Evolutionary conservation across 2,888 invertebrate genomes (phyloP).

Genomic region (Lochmaea crataegi): DNA sequence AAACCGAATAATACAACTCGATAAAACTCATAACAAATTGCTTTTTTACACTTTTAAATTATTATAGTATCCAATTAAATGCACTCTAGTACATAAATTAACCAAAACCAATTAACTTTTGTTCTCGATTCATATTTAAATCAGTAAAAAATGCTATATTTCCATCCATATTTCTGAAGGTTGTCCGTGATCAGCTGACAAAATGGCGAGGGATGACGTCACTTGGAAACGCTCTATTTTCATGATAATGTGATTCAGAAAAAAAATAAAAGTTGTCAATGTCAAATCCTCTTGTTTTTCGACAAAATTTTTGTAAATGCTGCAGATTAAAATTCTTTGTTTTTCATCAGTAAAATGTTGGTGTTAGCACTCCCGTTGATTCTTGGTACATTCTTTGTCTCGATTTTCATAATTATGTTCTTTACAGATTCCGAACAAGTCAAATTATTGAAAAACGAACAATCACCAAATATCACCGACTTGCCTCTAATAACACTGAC

Average conservation of each 20-base stretch:
- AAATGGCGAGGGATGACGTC: background rate
- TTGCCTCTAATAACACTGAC: slow-evolving; percentile 54
- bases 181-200: too few species aligned
- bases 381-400: slow-evolving; percentile 53
- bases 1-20: too few species aligned
- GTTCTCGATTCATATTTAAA: too few species aligned
- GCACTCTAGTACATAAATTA: too few species aligned
- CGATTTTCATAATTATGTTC: slow-evolving; percentile 55
- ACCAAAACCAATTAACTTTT: too few species aligned
- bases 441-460: slow-evolving; percentile 42
- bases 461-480: slow-evolving; percentile 46
- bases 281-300: slow-evolving; percentile 34
- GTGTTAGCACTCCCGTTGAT: slow-evolving; percentile 51
- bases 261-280: slow-evolving; percentile 24
- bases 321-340: slow-evolving; percentile 24
- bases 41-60: too few species aligned
- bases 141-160: too few species aligned
- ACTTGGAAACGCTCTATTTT: too few species aligned
- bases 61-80: too few species aligned
- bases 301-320: slow-evolving; percentile 20
- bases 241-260: background rate
- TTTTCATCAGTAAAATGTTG: slow-evolving; percentile 41
- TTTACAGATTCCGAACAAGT: slow-evolving; percentile 54
- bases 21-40: too few species aligned
- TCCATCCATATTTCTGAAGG: too few species aligned